Evolutionary conservation across 2,797 vertebrate genomes (phyloP).

Genomic region (Sitta carolinensis): DNA sequence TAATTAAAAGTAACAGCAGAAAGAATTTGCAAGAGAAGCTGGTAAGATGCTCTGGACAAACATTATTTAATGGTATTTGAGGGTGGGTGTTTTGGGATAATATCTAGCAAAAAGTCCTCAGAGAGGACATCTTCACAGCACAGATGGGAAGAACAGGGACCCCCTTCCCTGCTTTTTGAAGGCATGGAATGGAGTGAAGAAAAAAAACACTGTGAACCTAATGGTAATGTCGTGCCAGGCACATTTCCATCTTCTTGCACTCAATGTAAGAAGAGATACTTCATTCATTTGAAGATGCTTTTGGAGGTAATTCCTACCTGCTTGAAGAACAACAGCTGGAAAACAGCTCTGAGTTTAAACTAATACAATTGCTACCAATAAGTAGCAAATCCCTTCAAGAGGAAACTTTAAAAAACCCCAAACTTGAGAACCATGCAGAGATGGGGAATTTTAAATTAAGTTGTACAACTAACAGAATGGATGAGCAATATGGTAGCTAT

Average conservation of each 20-base stretch:
- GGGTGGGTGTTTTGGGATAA: neutral
- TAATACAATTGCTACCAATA: neutral
- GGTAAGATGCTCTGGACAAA: neutral
- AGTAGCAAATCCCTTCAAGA: neutral
- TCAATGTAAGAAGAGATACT: neutral
- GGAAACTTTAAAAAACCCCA: neutral
- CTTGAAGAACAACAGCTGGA: neutral
- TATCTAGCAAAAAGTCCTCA: neutral
- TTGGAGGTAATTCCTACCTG: neutral
- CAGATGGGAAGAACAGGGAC: neutral
- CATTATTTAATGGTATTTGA: neutral
- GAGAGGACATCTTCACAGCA: neutral
- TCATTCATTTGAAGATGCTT: neutral
- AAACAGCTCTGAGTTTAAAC: neutral
- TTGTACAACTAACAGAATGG: conserved; percentile 3
- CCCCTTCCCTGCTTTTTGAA: neutral
- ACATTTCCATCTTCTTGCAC: neutral
- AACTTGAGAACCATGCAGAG: neutral
- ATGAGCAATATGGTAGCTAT: conserved; percentile 44
- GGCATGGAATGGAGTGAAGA: neutral
- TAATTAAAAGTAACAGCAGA: neutral
- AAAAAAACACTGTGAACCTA: neutral
- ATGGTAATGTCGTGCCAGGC: neutral
- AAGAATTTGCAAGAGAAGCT: neutral
- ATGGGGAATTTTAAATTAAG: conserved; percentile 16